A percentile compares a stretch with the other conserved stretches of the same genome.
Evolutionary conservation across 30 jellyfish, hydroid and myxozoan species (phyloP).

Genomic region (Pelagia noctiluca): DNA sequence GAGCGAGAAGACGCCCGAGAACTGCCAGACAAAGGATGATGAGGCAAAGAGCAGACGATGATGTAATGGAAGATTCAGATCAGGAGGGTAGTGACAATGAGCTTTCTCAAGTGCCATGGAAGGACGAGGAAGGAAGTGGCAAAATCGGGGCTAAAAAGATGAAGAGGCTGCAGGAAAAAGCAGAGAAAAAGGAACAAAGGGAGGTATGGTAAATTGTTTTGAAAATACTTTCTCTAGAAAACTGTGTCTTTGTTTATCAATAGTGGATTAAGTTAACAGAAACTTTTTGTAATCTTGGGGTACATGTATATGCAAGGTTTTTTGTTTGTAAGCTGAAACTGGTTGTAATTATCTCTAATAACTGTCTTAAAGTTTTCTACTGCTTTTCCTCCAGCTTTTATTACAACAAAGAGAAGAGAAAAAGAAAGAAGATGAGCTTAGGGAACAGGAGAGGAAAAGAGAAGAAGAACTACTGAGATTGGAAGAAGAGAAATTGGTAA

Average conservation of each 20-base stretch:
- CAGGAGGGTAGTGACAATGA: slow-evolving; percentile 3
- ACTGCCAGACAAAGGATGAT: slow-evolving; percentile 78
- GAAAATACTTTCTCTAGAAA: too few species aligned
- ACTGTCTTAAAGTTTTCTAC: too few species aligned
- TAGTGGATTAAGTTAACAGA: not conserved
- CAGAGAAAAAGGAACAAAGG: slow-evolving; percentile 88
- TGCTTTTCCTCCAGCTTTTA: not conserved
- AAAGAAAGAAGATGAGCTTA: slow-evolving; percentile 79
- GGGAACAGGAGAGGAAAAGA: slow-evolving; percentile 71
- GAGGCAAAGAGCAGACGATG: slow-evolving; percentile 44
- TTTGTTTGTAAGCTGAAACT: too few species aligned
- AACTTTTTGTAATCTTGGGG: too few species aligned
- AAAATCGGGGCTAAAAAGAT: slow-evolving; percentile 91
- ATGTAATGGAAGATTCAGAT: slow-evolving; percentile 8
- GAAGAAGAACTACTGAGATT: slow-evolving; percentile 70
- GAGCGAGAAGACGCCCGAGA: slow-evolving; percentile 70
- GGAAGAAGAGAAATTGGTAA: slow-evolving; percentile 66
- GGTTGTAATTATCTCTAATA: too few species aligned
- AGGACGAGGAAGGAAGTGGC: slow-evolving; percentile 81
- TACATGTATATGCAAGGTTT: too few species aligned
- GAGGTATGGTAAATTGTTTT: slow-evolving; percentile 55
- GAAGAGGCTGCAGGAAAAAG: slow-evolving; percentile 85
- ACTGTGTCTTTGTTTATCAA: not conserved
- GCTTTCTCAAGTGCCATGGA: slow-evolving; percentile 55
- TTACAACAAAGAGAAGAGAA: slow-evolving; percentile 88